phyloP scores from a whole-genome alignment of 2,113 vertebrate species.

The Ia io region DNA sequence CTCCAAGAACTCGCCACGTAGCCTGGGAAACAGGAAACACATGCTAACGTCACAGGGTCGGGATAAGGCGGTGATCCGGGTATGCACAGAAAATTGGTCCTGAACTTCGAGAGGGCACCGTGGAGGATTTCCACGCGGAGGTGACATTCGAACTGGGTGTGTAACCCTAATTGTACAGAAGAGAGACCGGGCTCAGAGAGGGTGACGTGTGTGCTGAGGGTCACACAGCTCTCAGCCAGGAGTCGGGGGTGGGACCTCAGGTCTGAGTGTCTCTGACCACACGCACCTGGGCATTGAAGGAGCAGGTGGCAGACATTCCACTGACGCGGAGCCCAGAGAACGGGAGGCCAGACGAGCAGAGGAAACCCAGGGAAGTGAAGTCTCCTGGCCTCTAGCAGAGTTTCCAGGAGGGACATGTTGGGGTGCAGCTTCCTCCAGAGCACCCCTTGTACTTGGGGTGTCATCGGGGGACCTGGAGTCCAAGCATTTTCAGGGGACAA shows the following conservation, averaged over 20 bases:
- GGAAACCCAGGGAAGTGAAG: rapidly evolving
- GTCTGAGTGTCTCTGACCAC: not conserved
- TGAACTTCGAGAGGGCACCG: not conserved
- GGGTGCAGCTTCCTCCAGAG: rapidly evolving
- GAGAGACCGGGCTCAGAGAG: not conserved
- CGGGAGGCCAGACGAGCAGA: not conserved
- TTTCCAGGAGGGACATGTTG: not conserved
- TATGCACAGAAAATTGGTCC: not conserved
- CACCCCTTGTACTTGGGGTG: not conserved
- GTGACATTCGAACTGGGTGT: not conserved
- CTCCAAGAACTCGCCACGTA: not conserved
- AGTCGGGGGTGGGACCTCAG: not conserved
- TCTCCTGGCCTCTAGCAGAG: not conserved
- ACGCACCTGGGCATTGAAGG: not conserved
- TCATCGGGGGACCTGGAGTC: not conserved
- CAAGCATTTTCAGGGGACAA: not conserved
- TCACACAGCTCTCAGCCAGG: not conserved
- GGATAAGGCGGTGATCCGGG: rapidly evolving
- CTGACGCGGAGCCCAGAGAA: too few relatives aligned
- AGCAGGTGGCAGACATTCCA: not conserved
- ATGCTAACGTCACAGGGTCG: rapidly evolving
- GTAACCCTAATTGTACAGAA: rapidly evolving
- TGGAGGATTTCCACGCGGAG: not conserved
- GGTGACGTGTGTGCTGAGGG: rapidly evolving
- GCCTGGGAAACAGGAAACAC: not conserved